Percentiles rank a stretch among this genome's conserved stretches.
Conservation (phyloP, 2,113 vertebrate genomes). For the Callopanchax toddi region DNA sequence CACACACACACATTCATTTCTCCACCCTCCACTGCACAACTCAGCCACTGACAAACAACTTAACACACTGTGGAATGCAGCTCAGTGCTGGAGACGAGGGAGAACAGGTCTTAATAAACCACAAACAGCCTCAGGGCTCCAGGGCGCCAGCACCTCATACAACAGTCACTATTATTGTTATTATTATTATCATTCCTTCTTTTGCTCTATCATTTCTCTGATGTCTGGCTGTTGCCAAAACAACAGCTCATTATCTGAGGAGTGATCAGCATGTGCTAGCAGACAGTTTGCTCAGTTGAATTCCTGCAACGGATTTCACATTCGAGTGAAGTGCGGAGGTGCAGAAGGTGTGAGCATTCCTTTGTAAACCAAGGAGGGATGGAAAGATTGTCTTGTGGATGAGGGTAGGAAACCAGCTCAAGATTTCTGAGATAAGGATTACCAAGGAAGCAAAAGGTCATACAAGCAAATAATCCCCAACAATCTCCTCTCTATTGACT, state of each 20-base stretch:
- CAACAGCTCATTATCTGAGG: conserved; percentile 67
- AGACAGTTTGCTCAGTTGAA: conserved; percentile 29
- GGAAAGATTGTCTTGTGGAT: conserved; percentile 47
- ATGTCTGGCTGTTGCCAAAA: conserved; percentile 70
- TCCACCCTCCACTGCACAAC: conserved; percentile 31
- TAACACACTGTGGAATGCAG: conserved; percentile 57
- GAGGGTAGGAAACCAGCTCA: conserved; percentile 51
- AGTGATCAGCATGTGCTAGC: conserved; percentile 58
- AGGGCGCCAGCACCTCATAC: conserved; percentile 55
- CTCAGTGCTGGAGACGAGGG: conserved; percentile 21
- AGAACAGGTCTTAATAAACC: conserved; percentile 56
- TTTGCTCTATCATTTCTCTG: conserved; percentile 65
- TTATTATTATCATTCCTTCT: conserved; percentile 57
- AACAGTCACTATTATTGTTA: conserved; percentile 53
- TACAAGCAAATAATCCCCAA: conserved; percentile 14
- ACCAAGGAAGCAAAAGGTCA: conserved; percentile 52
- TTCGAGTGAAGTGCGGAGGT: conserved; percentile 50
- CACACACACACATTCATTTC: conserved; percentile 39
- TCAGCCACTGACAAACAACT: conserved; percentile 54
- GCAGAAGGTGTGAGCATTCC: conserved; percentile 70
- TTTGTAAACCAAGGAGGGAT: conserved; percentile 46
- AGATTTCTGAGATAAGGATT: conserved; percentile 58
- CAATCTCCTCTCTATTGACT: conserved; percentile 32
- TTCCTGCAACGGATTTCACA: conserved; percentile 53
- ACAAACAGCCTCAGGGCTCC: conserved; percentile 49